Conservation (phyloP, 2,797 vertebrate species). For the Chromis chromis region DNA sequence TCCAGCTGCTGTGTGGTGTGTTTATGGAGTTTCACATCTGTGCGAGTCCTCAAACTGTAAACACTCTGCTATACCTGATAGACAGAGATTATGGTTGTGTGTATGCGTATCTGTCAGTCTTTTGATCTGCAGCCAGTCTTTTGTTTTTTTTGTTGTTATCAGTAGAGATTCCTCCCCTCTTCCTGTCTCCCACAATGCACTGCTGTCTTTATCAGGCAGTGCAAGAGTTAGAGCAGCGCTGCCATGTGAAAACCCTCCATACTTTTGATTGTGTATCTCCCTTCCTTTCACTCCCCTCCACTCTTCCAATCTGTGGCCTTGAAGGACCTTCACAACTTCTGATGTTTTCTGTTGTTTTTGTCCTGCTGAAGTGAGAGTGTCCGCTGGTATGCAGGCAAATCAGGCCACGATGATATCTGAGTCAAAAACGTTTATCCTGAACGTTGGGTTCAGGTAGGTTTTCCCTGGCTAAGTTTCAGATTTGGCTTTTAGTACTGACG, state of each 20-base stretch:
- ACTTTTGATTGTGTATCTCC: constrained; percentile 45
- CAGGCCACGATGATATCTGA: too few species aligned
- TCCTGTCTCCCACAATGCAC: constrained; percentile 72
- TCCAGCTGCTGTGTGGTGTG: constrained; percentile 4
- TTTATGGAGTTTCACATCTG: constrained; percentile 26
- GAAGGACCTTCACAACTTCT: constrained; percentile 35
- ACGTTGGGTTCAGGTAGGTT: neutral
- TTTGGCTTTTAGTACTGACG: neutral
- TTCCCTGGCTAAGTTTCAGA: neutral
- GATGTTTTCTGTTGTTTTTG: constrained; percentile 23
- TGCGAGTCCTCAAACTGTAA: constrained; percentile 41
- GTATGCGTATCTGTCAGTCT: constrained; percentile 52
- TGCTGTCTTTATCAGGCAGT: constrained; percentile 69
- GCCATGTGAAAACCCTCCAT: constrained; percentile 40
- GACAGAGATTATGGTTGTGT: constrained; percentile 47
- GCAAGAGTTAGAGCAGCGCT: constrained; percentile 32
- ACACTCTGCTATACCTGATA: constrained; percentile 58
- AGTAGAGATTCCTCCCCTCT: constrained; percentile 62
- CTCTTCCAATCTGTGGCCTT: constrained; percentile 51
- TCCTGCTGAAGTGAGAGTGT: neutral
- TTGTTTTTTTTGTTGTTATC: constrained; percentile 71
- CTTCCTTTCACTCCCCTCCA: constrained; percentile 60
- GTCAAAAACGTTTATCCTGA: too few species aligned
- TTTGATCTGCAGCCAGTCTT: constrained; percentile 66
- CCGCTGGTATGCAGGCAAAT: neutral